Percentiles rank a stretch among this genome's conserved stretches.
Conservation (phyloP, 2,113 vertebrate genomes). For the Oreamnos americanus region DNA sequence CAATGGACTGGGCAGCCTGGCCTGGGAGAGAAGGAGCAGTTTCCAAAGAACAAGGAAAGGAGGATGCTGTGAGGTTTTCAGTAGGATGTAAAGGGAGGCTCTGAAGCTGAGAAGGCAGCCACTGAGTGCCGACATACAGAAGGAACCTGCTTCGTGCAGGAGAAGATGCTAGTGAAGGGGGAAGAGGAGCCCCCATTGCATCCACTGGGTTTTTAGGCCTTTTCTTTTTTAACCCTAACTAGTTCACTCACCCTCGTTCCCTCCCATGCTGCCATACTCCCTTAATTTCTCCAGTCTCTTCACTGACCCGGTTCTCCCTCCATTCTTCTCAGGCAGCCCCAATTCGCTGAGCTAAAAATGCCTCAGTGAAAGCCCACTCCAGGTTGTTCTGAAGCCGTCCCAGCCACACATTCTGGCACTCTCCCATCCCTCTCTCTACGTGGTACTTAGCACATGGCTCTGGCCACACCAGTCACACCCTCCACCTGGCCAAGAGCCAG, state of each 20-base stretch:
- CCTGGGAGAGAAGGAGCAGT: background rate
- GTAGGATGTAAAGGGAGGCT: background rate
- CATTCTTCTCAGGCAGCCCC: background rate
- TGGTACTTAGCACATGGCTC: background rate
- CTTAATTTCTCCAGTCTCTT: background rate
- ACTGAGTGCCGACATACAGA: background rate
- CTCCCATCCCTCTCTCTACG: background rate
- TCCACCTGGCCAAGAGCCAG: background rate
- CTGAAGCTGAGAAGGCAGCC: background rate
- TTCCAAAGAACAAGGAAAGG: constrained; percentile 8
- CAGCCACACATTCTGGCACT: background rate
- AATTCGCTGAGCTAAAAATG: constrained; percentile 19
- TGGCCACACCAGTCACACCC: background rate
- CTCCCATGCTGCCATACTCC: background rate
- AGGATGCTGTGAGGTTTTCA: background rate
- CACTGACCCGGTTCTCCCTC: background rate
- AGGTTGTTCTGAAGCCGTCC: background rate
- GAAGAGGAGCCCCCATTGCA: background rate
- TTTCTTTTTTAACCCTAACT: background rate
- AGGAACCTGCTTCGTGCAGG: background rate
- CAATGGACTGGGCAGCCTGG: background rate
- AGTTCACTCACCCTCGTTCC: background rate
- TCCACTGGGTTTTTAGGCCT: background rate
- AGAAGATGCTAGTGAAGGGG: background rate
- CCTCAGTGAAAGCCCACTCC: background rate